Evolutionary conservation across 2,888 invertebrate genomes (phyloP).

Genomic region (Apamea anceps): DNA sequence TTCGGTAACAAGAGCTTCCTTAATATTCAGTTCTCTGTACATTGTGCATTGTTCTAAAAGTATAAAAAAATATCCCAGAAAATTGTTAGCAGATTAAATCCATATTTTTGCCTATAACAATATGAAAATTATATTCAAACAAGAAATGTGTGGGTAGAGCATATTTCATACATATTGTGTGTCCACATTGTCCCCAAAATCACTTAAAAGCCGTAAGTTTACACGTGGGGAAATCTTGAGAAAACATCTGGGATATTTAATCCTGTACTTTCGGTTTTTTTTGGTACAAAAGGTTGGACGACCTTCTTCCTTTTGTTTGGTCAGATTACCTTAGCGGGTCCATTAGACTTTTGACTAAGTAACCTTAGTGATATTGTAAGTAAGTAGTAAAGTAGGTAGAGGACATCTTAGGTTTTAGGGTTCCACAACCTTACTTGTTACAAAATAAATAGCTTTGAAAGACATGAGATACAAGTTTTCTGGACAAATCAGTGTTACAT

Average conservation of each 20-base stretch:
- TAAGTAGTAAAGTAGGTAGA: neutral
- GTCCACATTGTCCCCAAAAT: constrained; percentile 30
- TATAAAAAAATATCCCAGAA: constrained; percentile 4
- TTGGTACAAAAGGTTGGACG: constrained; percentile 67
- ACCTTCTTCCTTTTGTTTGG: constrained; percentile 66
- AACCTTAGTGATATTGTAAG: constrained; percentile 27
- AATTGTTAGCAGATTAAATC: constrained; percentile 39
- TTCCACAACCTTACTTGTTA: neutral
- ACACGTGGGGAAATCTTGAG: constrained; percentile 31
- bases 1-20: neutral
- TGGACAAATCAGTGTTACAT: neutral
- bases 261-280: constrained; percentile 57
- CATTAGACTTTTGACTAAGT: constrained; percentile 67
- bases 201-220: constrained; percentile 47
- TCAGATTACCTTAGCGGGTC: constrained; percentile 70
- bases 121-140: constrained; percentile 51
- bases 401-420: neutral
- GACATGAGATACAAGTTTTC: no score
- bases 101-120: constrained; percentile 29
- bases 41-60: constrained; percentile 9
- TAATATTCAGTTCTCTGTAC: neutral
- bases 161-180: constrained; percentile 49
- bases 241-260: constrained; percentile 58
- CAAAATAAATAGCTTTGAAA: neutral
- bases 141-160: constrained; percentile 29